These are phyloP conservation scores for Probaryconus sp. DNA, from an alignment of 1,140 invertebrate genomes.

Conservation along the genomic window DNA sequence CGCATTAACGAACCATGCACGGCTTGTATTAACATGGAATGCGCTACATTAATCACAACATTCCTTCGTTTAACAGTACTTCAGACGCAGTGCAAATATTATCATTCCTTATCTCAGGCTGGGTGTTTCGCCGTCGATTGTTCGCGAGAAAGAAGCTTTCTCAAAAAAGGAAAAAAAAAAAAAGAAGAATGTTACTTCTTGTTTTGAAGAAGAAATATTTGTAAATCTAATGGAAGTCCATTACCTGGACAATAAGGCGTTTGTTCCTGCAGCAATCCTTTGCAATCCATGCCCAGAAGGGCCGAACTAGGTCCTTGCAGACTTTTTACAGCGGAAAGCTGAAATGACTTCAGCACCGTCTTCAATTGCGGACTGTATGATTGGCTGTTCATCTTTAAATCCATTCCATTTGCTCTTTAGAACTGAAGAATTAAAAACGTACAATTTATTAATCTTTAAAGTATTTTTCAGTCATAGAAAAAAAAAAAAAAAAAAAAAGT, in stretches of 20 bases:
- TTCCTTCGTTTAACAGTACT: conserved; percentile 56
- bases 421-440: too few relatives aligned
- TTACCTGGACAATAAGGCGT: conserved; percentile 66
- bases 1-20: conserved; percentile 21
- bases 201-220: too few relatives aligned
- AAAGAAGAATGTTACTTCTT: too few relatives aligned
- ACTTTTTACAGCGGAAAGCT: conserved; percentile 92
- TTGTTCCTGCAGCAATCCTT: conserved; percentile 75
- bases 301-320: conserved; percentile 91
- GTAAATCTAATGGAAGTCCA: too few relatives aligned
- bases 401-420: conserved; percentile 48
- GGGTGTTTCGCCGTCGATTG: conserved; percentile 2
- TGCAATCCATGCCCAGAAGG: conserved; percentile 77
- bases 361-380: conserved; percentile 88
- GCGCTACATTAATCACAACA: conserved; percentile 46
- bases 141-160: too few relatives aligned
- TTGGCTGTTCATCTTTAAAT: conserved; percentile 71
- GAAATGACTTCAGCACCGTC: conserved; percentile 95
- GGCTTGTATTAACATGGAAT: conserved; percentile 46
- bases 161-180: too few relatives aligned
- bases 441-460: too few relatives aligned
- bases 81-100: conserved; percentile 12
- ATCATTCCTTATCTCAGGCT: too few relatives aligned
- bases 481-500: too few relatives aligned
- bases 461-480: too few relatives aligned